Evolutionary conservation across 2,888 invertebrate species (phyloP).

Genomic region (Girardia tigrina): DNA sequence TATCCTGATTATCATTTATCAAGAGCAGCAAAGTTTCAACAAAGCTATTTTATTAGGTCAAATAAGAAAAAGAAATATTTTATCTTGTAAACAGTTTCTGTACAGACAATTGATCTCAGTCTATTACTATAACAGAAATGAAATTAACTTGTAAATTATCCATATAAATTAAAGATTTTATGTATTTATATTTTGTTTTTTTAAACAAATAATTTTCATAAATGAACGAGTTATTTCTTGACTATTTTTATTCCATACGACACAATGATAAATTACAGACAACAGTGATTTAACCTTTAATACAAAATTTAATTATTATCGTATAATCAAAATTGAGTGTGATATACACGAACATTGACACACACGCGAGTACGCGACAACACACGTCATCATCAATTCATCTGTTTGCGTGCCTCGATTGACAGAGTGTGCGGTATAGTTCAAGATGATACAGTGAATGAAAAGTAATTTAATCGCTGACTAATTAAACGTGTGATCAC

Average conservation of each 20-base stretch:
- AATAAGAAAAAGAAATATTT: neutral
- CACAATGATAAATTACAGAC: neutral
- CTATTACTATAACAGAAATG: neutral
- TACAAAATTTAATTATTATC: neutral
- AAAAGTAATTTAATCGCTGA: neutral
- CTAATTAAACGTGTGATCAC: too few relatives aligned
- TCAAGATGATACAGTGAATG: neutral
- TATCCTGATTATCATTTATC: neutral
- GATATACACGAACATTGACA: neutral
- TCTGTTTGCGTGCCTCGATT: constrained; percentile 2
- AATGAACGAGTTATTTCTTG: neutral
- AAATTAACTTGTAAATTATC: neutral
- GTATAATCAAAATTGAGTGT: neutral
- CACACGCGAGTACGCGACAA: too few relatives aligned
- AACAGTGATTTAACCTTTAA: constrained; percentile 11
- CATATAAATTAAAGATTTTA: neutral
- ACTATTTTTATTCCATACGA: too few relatives aligned
- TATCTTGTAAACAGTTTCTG: constrained; percentile 14
- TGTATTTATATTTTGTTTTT: neutral
- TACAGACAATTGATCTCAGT: constrained; percentile 16
- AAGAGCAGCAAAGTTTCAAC: constrained; percentile 9
- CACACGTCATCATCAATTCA: too few relatives aligned
- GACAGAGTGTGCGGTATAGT: neutral
- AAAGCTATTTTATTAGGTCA: neutral
- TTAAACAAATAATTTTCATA: neutral